phyloP scores from a whole-genome alignment of 2,797 vertebrate species.

The Lates japonicus region DNA sequence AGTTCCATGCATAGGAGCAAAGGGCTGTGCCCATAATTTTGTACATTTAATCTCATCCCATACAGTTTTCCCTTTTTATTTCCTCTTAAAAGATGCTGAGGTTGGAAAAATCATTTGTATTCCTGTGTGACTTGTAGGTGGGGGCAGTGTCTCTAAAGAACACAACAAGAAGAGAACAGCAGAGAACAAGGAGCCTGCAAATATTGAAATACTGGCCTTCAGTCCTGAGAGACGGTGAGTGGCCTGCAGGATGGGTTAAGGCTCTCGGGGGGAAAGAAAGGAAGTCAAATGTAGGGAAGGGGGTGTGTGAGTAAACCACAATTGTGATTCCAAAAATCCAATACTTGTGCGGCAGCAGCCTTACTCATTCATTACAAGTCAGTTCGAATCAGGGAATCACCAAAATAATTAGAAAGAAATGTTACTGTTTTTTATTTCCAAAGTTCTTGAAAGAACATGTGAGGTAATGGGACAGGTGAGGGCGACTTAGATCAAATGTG shows the following conservation, averaged over 20 bases:
- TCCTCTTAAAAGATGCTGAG: not conserved
- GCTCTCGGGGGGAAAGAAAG: not conserved
- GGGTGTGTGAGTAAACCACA: not conserved
- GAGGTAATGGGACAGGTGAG: not conserved
- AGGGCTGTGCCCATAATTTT: not conserved
- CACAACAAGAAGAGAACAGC: slow-evolving; percentile 73
- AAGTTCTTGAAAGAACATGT: not conserved
- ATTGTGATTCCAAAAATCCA: not conserved
- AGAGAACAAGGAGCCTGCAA: slow-evolving; percentile 67
- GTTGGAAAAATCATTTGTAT: not conserved
- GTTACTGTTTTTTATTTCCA: too few species aligned
- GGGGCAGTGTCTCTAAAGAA: slow-evolving; percentile 76
- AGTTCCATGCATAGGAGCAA: slow-evolving; percentile 21
- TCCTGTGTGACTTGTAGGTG: slow-evolving; percentile 70
- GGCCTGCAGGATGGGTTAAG: not conserved
- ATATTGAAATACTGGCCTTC: slow-evolving; percentile 82
- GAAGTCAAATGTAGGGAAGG: not conserved
- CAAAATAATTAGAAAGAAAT: not conserved
- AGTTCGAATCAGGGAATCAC: not conserved
- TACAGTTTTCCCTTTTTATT: not conserved
- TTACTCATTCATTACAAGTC: not conserved
- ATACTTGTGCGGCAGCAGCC: not conserved
- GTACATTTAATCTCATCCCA: not conserved
- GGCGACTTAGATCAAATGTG: not conserved
- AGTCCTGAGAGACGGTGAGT: slow-evolving; percentile 92